These are phyloP conservation scores for Benthochromis sp. DNA, from an alignment of 2,113 vertebrate genomes.

Conservation along the genomic window DNA sequence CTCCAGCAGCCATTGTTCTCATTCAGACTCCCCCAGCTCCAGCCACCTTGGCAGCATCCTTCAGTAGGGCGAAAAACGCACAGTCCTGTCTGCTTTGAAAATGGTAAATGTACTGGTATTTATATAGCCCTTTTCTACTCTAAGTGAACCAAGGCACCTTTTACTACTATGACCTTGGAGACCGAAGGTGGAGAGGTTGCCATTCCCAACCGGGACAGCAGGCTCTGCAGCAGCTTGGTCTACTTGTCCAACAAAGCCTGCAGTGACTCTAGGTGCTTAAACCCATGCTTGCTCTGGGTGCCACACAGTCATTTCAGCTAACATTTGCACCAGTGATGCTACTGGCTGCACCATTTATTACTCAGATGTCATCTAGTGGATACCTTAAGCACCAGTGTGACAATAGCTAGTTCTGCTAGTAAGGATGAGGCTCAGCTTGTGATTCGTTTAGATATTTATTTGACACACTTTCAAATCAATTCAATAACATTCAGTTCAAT, in stretches of 20 bases:
- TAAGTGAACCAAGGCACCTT: background rate
- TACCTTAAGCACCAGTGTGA: background rate
- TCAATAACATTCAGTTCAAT: background rate
- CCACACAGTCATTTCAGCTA: background rate
- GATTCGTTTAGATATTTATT: background rate
- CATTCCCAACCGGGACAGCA: background rate
- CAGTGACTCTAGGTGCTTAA: background rate
- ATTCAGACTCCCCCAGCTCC: background rate
- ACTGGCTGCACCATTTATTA: background rate
- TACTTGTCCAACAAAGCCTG: background rate
- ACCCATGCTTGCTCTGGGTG: background rate
- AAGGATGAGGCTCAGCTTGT: background rate
- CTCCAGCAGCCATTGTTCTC: background rate
- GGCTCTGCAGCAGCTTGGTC: background rate
- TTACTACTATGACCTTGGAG: background rate
- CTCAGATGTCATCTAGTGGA: background rate
- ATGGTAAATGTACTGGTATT: background rate
- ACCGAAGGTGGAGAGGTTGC: background rate
- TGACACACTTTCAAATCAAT: background rate
- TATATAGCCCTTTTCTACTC: background rate
- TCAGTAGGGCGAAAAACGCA: background rate
- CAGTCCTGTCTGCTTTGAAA: background rate
- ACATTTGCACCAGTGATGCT: background rate
- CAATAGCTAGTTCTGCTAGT: background rate
- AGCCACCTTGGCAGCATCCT: background rate